These are phyloP conservation scores for Icerya purchasi DNA, from an alignment of 2,888 invertebrate genomes.

Conservation along the genomic window DNA sequence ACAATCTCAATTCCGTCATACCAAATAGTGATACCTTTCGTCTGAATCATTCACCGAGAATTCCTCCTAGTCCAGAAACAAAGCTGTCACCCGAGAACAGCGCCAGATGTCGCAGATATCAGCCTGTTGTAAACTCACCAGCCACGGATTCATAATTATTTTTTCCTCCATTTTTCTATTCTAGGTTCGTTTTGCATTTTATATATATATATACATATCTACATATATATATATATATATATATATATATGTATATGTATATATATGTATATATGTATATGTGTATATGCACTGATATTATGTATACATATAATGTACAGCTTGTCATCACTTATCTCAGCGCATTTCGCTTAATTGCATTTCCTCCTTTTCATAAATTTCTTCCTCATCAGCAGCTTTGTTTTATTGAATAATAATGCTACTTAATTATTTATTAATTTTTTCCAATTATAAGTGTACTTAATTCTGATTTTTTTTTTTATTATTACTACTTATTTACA, in stretches of 20 bases:
- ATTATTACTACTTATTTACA: too few relatives aligned
- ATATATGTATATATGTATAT: not conserved
- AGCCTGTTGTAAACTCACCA: conserved; percentile 5
- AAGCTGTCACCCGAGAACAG: conserved; percentile 8
- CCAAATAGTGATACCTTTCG: too few relatives aligned
- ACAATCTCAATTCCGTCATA: not conserved
- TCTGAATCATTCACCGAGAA: conserved; percentile 1
- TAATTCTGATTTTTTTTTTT: too few relatives aligned
- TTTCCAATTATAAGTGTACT: too few relatives aligned
- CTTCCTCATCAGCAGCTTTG: too few relatives aligned
- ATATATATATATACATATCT: not conserved
- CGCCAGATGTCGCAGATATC: conserved; percentile 11
- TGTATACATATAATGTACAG: too few relatives aligned
- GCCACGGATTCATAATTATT: not conserved
- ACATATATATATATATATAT: not conserved
- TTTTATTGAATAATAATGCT: too few relatives aligned
- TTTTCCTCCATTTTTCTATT: not conserved
- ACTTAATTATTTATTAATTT: too few relatives aligned
- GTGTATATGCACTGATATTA: not conserved
- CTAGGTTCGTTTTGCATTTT: not conserved
- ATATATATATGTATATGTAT: not conserved
- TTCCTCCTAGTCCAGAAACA: conserved; percentile 3
- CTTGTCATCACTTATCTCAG: too few relatives aligned
- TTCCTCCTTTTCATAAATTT: too few relatives aligned
- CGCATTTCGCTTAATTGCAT: too few relatives aligned